phyloP scores from a whole-genome alignment of 1,140 invertebrate species.

The Holcopasites calliopsidis region DNA sequence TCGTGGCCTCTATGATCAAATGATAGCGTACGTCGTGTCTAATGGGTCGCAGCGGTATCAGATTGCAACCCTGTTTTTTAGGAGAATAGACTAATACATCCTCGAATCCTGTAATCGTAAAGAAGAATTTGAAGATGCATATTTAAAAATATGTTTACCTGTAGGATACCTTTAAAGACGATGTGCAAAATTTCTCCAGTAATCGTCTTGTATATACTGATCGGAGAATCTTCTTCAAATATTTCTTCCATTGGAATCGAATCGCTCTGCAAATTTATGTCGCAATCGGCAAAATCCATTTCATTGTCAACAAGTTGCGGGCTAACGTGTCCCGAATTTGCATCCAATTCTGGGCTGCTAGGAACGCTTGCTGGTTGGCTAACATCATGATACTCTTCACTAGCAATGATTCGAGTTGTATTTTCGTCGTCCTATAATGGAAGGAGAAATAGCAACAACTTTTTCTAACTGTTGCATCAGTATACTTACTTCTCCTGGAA shows the following conservation, averaged over 20 bases:
- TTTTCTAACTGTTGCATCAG: not conserved
- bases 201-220: slow-evolving; percentile 81
- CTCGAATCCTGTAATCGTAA: slow-evolving; percentile 82
- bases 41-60: slow-evolving; percentile 85
- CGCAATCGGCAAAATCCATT: slow-evolving; percentile 35
- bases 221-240: slow-evolving; percentile 78
- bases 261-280: slow-evolving; percentile 28
- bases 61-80: slow-evolving; percentile 84
- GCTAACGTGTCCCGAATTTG: slow-evolving; percentile 28
- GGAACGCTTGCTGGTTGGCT: slow-evolving; percentile 66
- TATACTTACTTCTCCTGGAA: slow-evolving; percentile 63
- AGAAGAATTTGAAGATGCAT: not conserved
- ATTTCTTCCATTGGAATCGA: slow-evolving; percentile 44
- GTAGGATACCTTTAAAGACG: slow-evolving; percentile 76
- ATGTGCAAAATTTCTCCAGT: slow-evolving; percentile 84
- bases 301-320: slow-evolving; percentile 56
- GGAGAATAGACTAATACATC: slow-evolving; percentile 86
- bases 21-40: slow-evolving; percentile 85
- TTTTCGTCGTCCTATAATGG: slow-evolving; percentile 47
- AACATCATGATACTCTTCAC: slow-evolving; percentile 64
- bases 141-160: too few relatives aligned
- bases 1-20: slow-evolving; percentile 83
- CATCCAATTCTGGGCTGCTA: slow-evolving; percentile 69
- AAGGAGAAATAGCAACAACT: not conserved
- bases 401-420: slow-evolving; percentile 60